Percentiles rank a stretch among this genome's conserved stretches.
Evolutionary conservation across 1,140 invertebrate genomes (phyloP).

Genomic region (Eupristina koningsbergeri): DNA sequence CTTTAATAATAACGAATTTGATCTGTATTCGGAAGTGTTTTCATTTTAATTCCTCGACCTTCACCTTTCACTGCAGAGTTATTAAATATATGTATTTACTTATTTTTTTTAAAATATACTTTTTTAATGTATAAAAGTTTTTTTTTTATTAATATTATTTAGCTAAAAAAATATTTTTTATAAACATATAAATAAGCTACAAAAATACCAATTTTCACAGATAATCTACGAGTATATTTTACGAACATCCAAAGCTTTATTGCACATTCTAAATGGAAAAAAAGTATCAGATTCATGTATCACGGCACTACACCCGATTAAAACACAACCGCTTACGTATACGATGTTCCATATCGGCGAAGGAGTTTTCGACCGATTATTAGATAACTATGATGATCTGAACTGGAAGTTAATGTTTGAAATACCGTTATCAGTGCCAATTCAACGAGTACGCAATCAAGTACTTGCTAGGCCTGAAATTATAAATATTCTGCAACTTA

Average conservation of each 20-base stretch:
- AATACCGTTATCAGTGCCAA: slow-evolving; percentile 52
- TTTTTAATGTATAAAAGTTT: too few relatives aligned
- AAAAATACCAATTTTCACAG: slow-evolving; percentile 62
- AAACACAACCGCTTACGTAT: slow-evolving; percentile 77
- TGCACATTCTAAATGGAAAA: slow-evolving; percentile 71
- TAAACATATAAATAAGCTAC: neutral
- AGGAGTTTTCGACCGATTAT: slow-evolving; percentile 81
- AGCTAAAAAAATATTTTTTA: too few relatives aligned
- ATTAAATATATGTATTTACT: too few relatives aligned
- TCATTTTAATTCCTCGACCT: too few relatives aligned
- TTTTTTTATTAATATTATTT: too few relatives aligned
- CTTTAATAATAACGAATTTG: too few relatives aligned
- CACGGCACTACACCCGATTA: slow-evolving; percentile 71
- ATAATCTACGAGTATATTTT: slow-evolving; percentile 80
- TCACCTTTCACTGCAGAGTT: too few relatives aligned
- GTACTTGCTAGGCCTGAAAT: slow-evolving; percentile 58
- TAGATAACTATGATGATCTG: slow-evolving; percentile 52
- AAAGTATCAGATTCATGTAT: slow-evolving; percentile 60
- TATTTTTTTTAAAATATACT: too few relatives aligned
- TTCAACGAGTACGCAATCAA: slow-evolving; percentile 53
- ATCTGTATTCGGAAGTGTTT: too few relatives aligned
- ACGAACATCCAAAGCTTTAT: slow-evolving; percentile 79
- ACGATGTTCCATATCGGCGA: slow-evolving; percentile 85
- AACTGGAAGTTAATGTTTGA: slow-evolving; percentile 56
- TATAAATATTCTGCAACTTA: slow-evolving; percentile 53